phyloP scores from a whole-genome alignment of 2,888 invertebrate species.

The Apocheima hispidaria region DNA sequence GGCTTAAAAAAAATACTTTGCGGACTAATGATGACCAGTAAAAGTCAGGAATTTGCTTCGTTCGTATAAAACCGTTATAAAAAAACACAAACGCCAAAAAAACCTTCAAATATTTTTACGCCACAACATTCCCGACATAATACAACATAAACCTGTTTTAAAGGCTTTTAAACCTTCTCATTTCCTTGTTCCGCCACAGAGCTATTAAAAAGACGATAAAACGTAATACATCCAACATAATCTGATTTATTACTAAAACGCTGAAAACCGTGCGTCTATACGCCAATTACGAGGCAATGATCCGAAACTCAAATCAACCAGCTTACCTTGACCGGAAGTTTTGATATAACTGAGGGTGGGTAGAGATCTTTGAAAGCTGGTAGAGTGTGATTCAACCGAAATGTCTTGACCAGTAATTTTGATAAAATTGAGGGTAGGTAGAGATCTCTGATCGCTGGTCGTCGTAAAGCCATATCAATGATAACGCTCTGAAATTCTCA shows the following conservation, averaged over 20 bases:
- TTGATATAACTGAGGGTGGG: not conserved
- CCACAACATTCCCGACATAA: conserved; percentile 13
- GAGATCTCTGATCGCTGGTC: conserved; percentile 9
- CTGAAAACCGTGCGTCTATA: conserved; percentile 25
- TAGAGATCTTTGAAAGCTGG: conserved; percentile 6
- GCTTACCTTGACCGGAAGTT: conserved; percentile 1
- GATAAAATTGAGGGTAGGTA: not conserved
- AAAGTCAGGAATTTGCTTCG: too few relatives aligned
- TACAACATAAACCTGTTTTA: conserved; percentile 27
- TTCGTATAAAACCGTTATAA: not conserved
- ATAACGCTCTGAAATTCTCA: conserved; percentile 28
- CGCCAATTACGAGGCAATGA: conserved; percentile 28
- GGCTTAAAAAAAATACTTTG: too few relatives aligned
- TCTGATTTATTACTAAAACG: conserved; percentile 38
- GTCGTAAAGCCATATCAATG: conserved; percentile 27
- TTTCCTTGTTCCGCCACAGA: conserved; percentile 37
- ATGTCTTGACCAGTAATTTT: not conserved
- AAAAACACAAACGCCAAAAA: not conserved
- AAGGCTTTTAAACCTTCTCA: conserved; percentile 38
- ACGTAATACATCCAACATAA: conserved; percentile 36
- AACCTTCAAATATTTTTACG: conserved; percentile 12
- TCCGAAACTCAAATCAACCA: conserved; percentile 9
- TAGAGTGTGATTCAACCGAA: not conserved
- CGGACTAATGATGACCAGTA: too few relatives aligned
- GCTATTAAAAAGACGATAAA: conserved; percentile 39